These are phyloP conservation scores for Athalia circularis DNA, from an alignment of 2,888 invertebrate species.

Conservation along the genomic window DNA sequence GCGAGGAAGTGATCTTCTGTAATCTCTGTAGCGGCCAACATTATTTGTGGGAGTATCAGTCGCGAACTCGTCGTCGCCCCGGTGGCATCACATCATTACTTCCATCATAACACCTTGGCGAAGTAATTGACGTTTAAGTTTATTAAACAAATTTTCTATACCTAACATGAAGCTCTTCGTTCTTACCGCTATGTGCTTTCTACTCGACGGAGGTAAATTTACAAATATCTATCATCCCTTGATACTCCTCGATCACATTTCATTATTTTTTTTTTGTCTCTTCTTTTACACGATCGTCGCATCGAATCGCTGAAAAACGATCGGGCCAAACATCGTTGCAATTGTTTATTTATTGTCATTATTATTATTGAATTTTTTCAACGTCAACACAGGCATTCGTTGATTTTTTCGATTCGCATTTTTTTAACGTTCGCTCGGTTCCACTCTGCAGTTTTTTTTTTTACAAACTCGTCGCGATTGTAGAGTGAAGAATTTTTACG, in stretches of 20 bases:
- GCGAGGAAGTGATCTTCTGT: constrained; percentile 56
- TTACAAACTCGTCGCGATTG: no score
- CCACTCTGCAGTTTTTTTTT: no score
- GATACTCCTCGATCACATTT: background rate
- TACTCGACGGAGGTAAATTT: constrained; percentile 45
- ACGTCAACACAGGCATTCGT: no score
- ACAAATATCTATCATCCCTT: constrained; percentile 47
- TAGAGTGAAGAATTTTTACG: no score
- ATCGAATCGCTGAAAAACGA: background rate
- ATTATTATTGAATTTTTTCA: no score
- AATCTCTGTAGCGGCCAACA: constrained; percentile 61
- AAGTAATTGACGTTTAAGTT: background rate
- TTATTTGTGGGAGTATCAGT: constrained; percentile 58
- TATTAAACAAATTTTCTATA: background rate
- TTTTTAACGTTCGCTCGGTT: no score
- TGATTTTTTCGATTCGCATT: no score
- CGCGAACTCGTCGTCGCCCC: constrained; percentile 53
- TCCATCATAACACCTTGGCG: background rate
- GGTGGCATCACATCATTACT: constrained; percentile 52
- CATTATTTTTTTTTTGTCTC: background rate
- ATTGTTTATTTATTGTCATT: no score
- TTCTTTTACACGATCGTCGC: background rate
- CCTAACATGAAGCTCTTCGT: background rate
- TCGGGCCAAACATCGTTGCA: no score
- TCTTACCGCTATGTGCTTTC: background rate